These are phyloP conservation scores for Hydriomena furcata DNA, from an alignment of 2,888 invertebrate species.

Conservation along the genomic window DNA sequence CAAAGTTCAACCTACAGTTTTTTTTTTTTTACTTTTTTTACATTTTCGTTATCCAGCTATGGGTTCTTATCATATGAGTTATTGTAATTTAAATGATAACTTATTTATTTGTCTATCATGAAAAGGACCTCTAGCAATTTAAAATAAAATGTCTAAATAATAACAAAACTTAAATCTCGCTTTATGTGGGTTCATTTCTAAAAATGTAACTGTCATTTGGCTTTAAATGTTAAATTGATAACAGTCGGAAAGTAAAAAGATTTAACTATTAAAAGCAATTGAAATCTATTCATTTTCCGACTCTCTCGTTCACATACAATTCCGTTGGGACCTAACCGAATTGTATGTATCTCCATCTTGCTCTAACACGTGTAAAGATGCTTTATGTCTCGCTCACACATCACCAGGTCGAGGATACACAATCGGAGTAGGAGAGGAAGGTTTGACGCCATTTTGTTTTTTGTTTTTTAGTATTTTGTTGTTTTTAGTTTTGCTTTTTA, in stretches of 20 bases:
- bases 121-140: constrained; percentile 16
- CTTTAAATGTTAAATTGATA: constrained; percentile 34
- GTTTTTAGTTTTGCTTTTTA: constrained; percentile 49
- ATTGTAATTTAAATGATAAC: too few species aligned
- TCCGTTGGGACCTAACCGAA: too few species aligned
- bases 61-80: too few species aligned
- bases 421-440: constrained; percentile 79
- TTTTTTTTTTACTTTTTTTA: constrained; percentile 5
- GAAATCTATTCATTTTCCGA: constrained; percentile 1
- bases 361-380: constrained; percentile 81
- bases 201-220: constrained; percentile 27
- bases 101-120: too few species aligned
- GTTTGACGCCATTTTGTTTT: constrained; percentile 63
- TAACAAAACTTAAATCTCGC: not conserved
- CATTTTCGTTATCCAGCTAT: too few species aligned
- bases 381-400: constrained; percentile 78
- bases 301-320: not conserved
- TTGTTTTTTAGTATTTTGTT: constrained; percentile 36
- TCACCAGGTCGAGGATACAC: constrained; percentile 78
- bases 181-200: constrained; percentile 18
- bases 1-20: too few species aligned
- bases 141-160: too few species aligned
- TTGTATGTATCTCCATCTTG: constrained; percentile 50
- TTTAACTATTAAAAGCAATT: not conserved
- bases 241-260: constrained; percentile 1